Conservation (phyloP, 2,113 vertebrate species). For the Grus americana region DNA sequence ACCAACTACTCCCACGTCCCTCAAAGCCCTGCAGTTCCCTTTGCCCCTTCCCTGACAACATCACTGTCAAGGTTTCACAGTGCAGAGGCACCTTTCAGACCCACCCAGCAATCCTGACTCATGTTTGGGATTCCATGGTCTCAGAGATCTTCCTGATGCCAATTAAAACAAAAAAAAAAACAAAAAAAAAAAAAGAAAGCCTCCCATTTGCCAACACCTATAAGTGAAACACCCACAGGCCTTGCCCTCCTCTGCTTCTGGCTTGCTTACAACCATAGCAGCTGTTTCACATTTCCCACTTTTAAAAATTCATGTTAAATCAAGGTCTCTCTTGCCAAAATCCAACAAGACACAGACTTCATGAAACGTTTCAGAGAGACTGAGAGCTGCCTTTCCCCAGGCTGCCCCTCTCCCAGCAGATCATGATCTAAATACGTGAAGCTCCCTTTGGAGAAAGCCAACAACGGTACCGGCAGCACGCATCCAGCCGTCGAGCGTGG, state of each 20-base stretch:
- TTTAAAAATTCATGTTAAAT: background rate
- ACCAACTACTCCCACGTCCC: background rate
- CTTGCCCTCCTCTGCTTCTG: background rate
- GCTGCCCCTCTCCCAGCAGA: background rate
- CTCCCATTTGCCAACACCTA: background rate
- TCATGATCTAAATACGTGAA: background rate
- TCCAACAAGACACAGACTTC: background rate
- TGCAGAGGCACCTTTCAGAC: background rate
- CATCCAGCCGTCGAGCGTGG: accelerated
- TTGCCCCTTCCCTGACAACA: background rate
- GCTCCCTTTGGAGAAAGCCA: background rate
- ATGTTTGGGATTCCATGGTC: background rate
- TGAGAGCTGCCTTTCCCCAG: background rate
- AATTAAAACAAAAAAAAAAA: background rate
- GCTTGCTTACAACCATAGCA: background rate
- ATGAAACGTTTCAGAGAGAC: background rate
- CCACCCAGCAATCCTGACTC: background rate
- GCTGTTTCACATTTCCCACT: background rate
- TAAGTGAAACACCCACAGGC: background rate
- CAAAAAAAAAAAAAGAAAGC: background rate
- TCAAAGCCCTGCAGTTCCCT: background rate
- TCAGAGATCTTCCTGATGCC: background rate
- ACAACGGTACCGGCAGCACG: accelerated
- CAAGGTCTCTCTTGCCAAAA: background rate
- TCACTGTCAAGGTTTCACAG: accelerated